These are phyloP conservation scores for Chelidonichthys spinosus DNA, from an alignment of 2,797 vertebrate genomes.

Conservation along the genomic window DNA sequence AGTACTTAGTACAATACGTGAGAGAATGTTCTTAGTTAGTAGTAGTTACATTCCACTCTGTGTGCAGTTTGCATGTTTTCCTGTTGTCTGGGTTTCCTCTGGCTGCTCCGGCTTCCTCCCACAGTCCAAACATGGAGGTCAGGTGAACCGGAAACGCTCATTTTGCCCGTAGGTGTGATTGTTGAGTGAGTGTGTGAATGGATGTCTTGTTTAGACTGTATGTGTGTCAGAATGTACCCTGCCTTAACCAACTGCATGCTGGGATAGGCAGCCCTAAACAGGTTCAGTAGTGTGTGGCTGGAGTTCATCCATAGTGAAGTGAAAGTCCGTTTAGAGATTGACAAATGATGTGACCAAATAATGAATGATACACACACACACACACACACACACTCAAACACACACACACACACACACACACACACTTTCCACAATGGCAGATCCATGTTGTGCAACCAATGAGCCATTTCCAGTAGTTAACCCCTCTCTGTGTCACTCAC, in stretches of 20 bases:
- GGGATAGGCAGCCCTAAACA: background rate
- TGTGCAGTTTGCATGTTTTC: background rate
- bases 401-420: slow-evolving; percentile 13
- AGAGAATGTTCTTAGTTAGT: background rate
- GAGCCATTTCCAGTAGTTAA: slow-evolving; percentile 16
- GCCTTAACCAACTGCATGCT: slow-evolving; percentile 5
- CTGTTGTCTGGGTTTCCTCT: slow-evolving; percentile 16
- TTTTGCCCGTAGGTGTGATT: background rate
- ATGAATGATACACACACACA: slow-evolving; percentile 23
- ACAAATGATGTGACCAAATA: background rate
- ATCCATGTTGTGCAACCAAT: slow-evolving; percentile 17
- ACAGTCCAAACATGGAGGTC: background rate
- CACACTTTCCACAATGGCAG: slow-evolving; percentile 21
- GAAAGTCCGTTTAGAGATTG: background rate
- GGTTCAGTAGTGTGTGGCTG: background rate
- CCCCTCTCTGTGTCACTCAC: background rate
- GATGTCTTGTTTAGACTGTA: background rate
- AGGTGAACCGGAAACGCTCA: background rate
- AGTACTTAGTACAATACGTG: background rate
- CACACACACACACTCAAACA: slow-evolving; percentile 11
- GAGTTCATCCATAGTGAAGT: background rate
- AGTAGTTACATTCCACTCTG: background rate
- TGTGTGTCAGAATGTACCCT: slow-evolving; percentile 15
- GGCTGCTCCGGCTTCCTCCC: slow-evolving; percentile 6
- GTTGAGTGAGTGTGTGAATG: background rate